These are phyloP conservation scores for Tupaia tana DNA, from an alignment of 2,113 vertebrate species.

Conservation along the genomic window DNA sequence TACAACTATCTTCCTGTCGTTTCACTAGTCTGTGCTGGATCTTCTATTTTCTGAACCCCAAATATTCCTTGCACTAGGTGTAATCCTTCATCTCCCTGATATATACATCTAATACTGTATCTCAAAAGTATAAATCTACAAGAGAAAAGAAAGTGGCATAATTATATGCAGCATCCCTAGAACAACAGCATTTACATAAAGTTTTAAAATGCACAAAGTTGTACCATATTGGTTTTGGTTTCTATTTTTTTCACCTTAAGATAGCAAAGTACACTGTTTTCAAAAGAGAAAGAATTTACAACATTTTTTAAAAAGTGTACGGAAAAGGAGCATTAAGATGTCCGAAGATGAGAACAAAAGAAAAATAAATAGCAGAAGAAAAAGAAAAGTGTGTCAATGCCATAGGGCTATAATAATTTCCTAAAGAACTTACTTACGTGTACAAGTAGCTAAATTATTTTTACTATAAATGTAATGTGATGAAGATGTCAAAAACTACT, in stretches of 20 bases:
- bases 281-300: neutral
- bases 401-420: neutral
- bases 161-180: neutral
- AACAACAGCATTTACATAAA: neutral
- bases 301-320: neutral
- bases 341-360: neutral
- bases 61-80: constrained; percentile 23
- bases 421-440: neutral
- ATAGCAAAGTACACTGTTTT: neutral
- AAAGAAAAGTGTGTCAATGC: constrained; percentile 9
- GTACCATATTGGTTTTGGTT: neutral
- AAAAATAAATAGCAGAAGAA: neutral
- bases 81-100: constrained; percentile 20
- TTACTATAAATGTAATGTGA: neutral
- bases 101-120: neutral
- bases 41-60: neutral
- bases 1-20: neutral
- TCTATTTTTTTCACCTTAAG: constrained; percentile 7
- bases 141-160: neutral
- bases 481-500: constrained; percentile 9
- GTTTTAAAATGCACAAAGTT: neutral
- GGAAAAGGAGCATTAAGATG: neutral
- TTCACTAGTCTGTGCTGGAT: neutral
- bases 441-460: constrained; percentile 14
- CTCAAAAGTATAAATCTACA: constrained; percentile 30